phyloP scores from a whole-genome alignment of 2,888 invertebrate species.

The Leucophenga montana region DNA sequence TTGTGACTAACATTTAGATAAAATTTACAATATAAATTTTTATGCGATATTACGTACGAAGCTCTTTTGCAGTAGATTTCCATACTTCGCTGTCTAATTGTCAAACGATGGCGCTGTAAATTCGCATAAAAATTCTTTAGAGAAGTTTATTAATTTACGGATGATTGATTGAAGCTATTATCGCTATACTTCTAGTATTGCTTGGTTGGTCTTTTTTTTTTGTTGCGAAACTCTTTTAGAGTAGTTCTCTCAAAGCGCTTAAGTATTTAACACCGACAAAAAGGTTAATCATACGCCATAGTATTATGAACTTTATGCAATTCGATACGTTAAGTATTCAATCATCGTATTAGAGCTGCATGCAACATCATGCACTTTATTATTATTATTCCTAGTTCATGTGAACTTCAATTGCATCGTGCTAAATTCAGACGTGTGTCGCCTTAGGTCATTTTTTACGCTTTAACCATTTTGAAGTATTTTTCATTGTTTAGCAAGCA shows the following conservation, averaged over 20 bases:
- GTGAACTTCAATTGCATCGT: slow-evolving; percentile 55
- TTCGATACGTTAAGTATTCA: neutral
- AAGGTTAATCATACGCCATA: neutral
- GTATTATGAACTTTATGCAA: neutral
- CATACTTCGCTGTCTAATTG: neutral
- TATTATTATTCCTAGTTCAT: slow-evolving; percentile 26
- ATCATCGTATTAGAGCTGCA: neutral
- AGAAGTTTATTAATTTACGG: neutral
- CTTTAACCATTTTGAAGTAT: slow-evolving; percentile 21
- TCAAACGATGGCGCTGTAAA: neutral
- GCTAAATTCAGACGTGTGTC: slow-evolving; percentile 64
- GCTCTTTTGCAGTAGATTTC: neutral
- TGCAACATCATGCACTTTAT: slow-evolving; percentile 8
- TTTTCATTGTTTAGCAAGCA: neutral
- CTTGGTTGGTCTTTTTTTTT: neutral
- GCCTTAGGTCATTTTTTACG: slow-evolving; percentile 59
- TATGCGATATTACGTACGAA: neutral
- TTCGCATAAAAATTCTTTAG: slow-evolving; percentile 10
- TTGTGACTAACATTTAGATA: slow-evolving; percentile 1
- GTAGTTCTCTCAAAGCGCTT: neutral
- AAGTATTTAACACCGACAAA: neutral
- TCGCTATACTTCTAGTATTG: neutral
- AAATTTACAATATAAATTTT: neutral
- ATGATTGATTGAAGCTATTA: slow-evolving; percentile 18
- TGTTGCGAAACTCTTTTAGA: neutral